These are phyloP conservation scores for Galerucella calmariensis DNA, from an alignment of 2,888 invertebrate genomes.

Conservation along the genomic window DNA sequence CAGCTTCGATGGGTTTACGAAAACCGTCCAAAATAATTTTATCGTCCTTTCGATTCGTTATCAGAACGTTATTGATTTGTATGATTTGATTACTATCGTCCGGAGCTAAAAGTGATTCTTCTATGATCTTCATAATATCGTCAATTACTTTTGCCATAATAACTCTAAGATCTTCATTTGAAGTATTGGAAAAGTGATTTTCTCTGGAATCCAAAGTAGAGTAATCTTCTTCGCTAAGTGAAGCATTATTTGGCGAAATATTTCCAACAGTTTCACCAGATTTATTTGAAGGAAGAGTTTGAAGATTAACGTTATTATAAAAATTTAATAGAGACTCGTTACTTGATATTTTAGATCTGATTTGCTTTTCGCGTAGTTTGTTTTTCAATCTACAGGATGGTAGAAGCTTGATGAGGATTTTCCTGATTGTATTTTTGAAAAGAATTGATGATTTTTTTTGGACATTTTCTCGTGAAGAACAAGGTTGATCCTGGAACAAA, in stretches of 20 bases:
- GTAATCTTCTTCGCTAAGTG: not conserved
- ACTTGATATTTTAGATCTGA: not conserved
- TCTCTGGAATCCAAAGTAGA: not conserved
- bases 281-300: not conserved
- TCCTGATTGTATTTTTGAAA: not conserved
- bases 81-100: not conserved
- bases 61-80: not conserved
- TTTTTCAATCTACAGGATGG: not conserved
- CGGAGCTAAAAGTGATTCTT: not conserved
- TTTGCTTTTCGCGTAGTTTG: not conserved
- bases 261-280: not conserved
- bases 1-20: not conserved
- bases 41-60: not conserved
- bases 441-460: not conserved
- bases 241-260: not conserved
- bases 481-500: not conserved
- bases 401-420: not conserved
- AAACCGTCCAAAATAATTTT: not conserved
- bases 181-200: not conserved
- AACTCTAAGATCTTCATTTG: not conserved
- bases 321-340: not conserved
- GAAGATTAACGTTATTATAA: conserved; percentile 3
- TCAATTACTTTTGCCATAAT: not conserved
- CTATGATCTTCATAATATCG: not conserved
- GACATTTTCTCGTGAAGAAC: not conserved